phyloP scores from a whole-genome alignment of 2,113 vertebrate genomes.

The Epinephelus moara region DNA sequence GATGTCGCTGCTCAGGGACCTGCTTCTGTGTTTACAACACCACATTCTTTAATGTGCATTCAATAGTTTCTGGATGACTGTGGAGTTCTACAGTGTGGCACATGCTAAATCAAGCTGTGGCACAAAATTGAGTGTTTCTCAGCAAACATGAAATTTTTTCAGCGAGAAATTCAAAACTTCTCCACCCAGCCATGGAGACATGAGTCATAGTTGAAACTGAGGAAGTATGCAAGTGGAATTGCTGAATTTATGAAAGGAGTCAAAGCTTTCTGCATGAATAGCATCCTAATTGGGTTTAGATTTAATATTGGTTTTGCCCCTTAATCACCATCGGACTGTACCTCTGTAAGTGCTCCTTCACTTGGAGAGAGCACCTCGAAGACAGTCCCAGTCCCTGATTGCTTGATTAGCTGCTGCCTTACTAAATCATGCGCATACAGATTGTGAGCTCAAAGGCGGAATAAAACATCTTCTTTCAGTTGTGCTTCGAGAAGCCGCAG shows the following conservation, averaged over 20 bases:
- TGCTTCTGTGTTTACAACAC: conserved; percentile 8
- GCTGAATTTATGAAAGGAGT: conserved; percentile 4
- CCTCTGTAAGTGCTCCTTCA: conserved; percentile 35
- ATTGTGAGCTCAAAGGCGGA: neutral
- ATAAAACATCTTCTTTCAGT: neutral
- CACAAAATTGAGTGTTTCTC: neutral
- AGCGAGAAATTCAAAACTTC: neutral
- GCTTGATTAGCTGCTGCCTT: conserved; percentile 29
- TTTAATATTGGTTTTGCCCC: conserved; percentile 17
- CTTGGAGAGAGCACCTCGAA: conserved; percentile 1
- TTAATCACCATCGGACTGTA: neutral
- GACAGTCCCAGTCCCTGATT: conserved; percentile 11
- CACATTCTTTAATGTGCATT: conserved; percentile 8
- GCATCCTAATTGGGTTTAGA: conserved; percentile 41
- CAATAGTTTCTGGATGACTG: neutral
- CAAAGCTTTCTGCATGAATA: conserved; percentile 22
- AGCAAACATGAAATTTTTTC: neutral
- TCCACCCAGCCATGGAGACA: neutral
- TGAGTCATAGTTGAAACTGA: conserved; percentile 11
- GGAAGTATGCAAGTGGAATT: neutral
- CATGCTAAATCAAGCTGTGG: neutral
- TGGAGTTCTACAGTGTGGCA: neutral
- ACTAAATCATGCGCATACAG: conserved; percentile 11
- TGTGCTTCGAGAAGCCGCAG: neutral
- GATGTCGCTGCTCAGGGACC: neutral